Base-by-base conservation (phyloP, 2,888 invertebrate species). In the Sinopyrophorus schimmeli region DNA sequence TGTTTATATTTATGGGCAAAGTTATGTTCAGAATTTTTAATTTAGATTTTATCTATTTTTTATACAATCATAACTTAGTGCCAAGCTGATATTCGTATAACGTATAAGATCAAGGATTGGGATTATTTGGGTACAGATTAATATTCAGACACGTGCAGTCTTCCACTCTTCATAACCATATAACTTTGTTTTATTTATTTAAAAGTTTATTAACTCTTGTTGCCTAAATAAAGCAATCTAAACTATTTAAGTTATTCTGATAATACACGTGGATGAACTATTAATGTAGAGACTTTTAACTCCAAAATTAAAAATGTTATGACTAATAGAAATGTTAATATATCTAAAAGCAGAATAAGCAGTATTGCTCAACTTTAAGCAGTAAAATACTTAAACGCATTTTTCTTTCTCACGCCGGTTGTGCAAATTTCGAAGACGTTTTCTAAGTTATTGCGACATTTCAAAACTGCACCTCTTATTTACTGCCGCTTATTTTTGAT, bases 1-100 rank as follows among this genome's bases (percentile, higher is more conserved):
- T 28, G 28, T 39, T 39, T 39, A 39, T 28, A 39, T 39, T 39
- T 39, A 39, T 39, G 15, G 40, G 15, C 23, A 31, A 30, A 38
- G 31, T 16, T 23, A 31, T 31, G 31, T 30, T 31, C 16, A 23
- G 31, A 31, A 40, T 40, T 21, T 20, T 7, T 23, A 40, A 30
- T 40, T 40, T 23, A 30, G 10, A 15, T 21, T 30, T 23, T 23
- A 40, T 16, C 24, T 20, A 28, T 3, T 9, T 15, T 31, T 40
- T 40, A 40, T 40, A 31, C 31, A 40, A 40, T 40, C 23, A 40
- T 30, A 30, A 16, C 30, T 26, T 40, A 21, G 40, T 12, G 21
- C 6, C 7, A 31, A 40, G 18, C 10, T 30, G 31, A 40, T 40
- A 40, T 40, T 31, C 31, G 31, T 40, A 30, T 30, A 40, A 40